Evolutionary conservation across 2,797 vertebrate genomes (phyloP).

Genomic region (Glossophaga mutica): DNA sequence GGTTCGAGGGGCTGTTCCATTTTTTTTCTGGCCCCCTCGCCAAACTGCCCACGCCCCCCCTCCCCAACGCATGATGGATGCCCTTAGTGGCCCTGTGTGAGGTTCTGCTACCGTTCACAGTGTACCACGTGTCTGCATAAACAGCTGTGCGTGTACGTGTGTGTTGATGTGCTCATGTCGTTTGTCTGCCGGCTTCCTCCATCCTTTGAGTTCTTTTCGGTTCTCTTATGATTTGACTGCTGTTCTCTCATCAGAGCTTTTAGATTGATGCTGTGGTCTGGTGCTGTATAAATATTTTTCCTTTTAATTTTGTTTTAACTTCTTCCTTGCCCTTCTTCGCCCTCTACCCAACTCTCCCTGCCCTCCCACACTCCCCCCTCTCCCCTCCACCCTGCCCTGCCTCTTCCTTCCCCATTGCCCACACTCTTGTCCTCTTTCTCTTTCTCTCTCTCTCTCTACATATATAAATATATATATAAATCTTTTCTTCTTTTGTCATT

Average conservation of each 20-base stretch:
- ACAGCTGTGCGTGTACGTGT: constrained; percentile 75
- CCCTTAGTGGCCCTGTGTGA: constrained; percentile 79
- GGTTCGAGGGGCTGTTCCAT: constrained; percentile 65
- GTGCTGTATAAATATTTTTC: constrained; percentile 79
- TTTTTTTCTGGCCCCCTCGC: constrained; percentile 78
- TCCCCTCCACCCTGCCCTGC: constrained; percentile 16
- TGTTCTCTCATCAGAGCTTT: constrained; percentile 82
- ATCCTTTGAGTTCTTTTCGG: constrained; percentile 69
- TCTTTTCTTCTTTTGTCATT: constrained; percentile 91
- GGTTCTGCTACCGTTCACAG: constrained; percentile 79
- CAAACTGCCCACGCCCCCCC: constrained; percentile 75
- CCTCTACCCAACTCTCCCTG: constrained; percentile 63
- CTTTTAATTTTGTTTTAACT: constrained; percentile 79
- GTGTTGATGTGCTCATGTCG: constrained; percentile 68
- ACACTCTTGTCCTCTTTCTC: constrained; percentile 56
- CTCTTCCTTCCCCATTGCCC: constrained; percentile 36
- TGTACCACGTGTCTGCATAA: constrained; percentile 82
- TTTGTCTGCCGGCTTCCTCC: constrained; percentile 79
- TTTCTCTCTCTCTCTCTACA: constrained; percentile 77
- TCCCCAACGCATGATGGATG: constrained; percentile 80
- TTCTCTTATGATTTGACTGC: constrained; percentile 79
- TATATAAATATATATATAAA: constrained; percentile 86
- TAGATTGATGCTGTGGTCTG: constrained; percentile 84
- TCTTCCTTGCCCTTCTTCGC: constrained; percentile 75
- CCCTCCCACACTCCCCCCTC: constrained; percentile 58